These are phyloP conservation scores for Spinibarbus caldwelli DNA, from an alignment of 2,797 vertebrate species.

Conservation along the genomic window DNA sequence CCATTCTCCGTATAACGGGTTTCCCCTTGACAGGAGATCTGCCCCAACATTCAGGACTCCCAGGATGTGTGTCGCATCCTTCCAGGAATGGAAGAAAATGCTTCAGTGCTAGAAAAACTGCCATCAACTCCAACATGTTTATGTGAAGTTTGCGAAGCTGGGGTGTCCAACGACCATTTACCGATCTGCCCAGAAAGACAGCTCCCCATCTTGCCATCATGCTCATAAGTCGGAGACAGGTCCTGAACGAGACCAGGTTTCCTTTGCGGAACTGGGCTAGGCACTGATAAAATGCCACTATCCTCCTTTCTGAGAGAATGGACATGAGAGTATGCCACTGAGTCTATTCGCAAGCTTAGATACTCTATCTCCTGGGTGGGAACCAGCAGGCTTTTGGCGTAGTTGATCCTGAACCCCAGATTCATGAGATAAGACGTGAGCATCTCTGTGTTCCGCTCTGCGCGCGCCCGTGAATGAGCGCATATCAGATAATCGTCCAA, in stretches of 20 bases:
- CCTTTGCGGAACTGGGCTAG: background rate
- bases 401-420: too few relatives aligned
- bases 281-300: background rate
- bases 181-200: background rate
- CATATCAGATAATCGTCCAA: too few relatives aligned
- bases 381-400: background rate
- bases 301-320: background rate
- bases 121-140: background rate
- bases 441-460: too few relatives aligned
- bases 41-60: background rate
- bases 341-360: too few relatives aligned
- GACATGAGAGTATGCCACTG: too few relatives aligned
- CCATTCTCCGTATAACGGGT: background rate
- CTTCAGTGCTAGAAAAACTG: background rate
- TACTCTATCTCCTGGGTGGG: too few relatives aligned
- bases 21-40: background rate
- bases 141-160: background rate
- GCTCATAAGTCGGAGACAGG: background rate
- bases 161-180: background rate
- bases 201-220: background rate
- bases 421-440: too few relatives aligned
- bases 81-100: background rate
- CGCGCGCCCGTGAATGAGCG: too few relatives aligned
- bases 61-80: background rate
- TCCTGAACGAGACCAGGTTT: background rate